Base-by-base conservation (phyloP, 2,797 vertebrate genomes). In the Karalla daura region DNA sequence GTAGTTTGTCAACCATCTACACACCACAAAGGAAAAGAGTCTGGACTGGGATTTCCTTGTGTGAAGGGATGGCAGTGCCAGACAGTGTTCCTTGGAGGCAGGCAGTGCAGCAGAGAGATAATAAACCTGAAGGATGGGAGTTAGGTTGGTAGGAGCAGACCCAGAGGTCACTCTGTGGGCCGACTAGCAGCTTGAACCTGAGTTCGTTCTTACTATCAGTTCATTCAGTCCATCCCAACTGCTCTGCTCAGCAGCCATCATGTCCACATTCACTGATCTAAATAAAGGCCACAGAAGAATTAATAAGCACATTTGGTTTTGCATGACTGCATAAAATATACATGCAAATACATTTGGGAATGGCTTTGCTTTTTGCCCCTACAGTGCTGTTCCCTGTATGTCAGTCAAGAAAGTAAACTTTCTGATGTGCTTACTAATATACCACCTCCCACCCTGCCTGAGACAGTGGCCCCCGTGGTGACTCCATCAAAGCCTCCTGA, bases 401-500 rank as follows among this genome's bases (percentile, higher is more conserved):
- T 55, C 60, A 33, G 69, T 51, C 9, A 63, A 73, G 36, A 85
- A 76, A 66, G 63, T 54, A 55, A 85, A 86, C 33, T 43, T 76
- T 37, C n/a, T n/a, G n/a, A n/a, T n/a, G n/a, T n/a, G n/a, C n/a
- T 75, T 61, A 53, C 49, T 66, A 40, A 79, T 74, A 66, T 80
- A 46, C 63, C 45, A 64, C 81, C 68, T 64, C 68, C 69, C 63
- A 60, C 63, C 74, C 43, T 33, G 23, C 43, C 52, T 74, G 55
- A 71, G 61, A 80, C 52, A 74, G 59, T 69, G 67, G 67, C 70
- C 74, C 47, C n/a, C 13, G 62, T 11, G 7, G 61, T 67, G 74
- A 86, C 78, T 79, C 77, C 45, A 80, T 51, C 76, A 65, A 85
- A 69, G 46, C 65, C 54, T 76, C 36, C 27, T 68, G 83, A 86